Evolutionary conservation across 2,888 invertebrate genomes (phyloP).

Genomic region (Philereme transversata): DNA sequence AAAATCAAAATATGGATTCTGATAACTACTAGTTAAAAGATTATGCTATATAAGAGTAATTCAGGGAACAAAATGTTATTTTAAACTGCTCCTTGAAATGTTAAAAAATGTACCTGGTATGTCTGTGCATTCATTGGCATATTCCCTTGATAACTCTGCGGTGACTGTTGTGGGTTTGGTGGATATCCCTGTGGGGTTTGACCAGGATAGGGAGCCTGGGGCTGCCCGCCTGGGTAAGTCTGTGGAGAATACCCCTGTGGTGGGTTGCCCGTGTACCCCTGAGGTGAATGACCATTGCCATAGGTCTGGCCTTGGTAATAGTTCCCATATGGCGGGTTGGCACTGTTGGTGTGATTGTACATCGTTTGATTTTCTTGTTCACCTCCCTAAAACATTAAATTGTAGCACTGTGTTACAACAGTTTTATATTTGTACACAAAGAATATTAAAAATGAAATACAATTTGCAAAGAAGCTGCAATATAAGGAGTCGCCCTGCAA

Average conservation of each 20-base stretch:
- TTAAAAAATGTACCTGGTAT: conserved; percentile 70
- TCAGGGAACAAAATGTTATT: not conserved
- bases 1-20: not conserved
- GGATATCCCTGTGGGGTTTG: conserved; percentile 70
- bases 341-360: conserved; percentile 73
- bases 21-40: not conserved
- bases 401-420: not conserved
- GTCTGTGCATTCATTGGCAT: conserved; percentile 79
- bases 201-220: conserved; percentile 63
- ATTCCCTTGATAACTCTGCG: conserved; percentile 72
- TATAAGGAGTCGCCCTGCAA: not conserved
- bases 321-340: conserved; percentile 72
- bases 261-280: conserved; percentile 68
- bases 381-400: conserved; percentile 62
- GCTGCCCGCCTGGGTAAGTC: conserved; percentile 64
- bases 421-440: not conserved
- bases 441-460: not conserved
- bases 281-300: conserved; percentile 78
- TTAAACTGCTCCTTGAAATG: not conserved
- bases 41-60: not conserved
- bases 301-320: conserved; percentile 78
- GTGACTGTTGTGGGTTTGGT: conserved; percentile 71
- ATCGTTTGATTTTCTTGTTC: conserved; percentile 76
- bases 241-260: conserved; percentile 76
- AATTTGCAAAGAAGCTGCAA: not conserved